Evolutionary conservation across 1,140 invertebrate species (phyloP).

Genomic region (Eumaeus atala): DNA sequence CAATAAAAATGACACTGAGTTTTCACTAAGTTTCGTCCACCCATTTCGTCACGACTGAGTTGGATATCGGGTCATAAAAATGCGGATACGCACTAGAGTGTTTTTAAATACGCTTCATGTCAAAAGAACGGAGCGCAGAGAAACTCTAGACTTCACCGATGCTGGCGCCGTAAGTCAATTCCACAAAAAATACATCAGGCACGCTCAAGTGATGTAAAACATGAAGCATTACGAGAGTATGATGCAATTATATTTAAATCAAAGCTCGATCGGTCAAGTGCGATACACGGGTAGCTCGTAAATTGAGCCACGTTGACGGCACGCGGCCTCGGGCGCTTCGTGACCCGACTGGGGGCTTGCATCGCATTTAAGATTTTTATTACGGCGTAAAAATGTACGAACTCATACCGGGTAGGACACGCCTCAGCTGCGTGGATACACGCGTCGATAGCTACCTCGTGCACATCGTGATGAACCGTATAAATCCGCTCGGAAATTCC

Average conservation of each 20-base stretch:
- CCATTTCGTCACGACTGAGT: too few species aligned
- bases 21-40: too few species aligned
- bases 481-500: conserved; percentile 33
- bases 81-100: too few species aligned
- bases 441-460: conserved; percentile 57
- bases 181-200: not conserved
- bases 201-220: conserved; percentile 2
- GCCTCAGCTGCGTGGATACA: conserved; percentile 60
- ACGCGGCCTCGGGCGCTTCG: conserved; percentile 49
- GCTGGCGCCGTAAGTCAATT: too few species aligned
- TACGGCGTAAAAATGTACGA: conserved; percentile 63
- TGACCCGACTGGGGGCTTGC: conserved; percentile 55
- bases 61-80: too few species aligned
- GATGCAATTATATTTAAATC: conserved; percentile 36
- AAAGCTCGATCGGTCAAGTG: conserved; percentile 31
- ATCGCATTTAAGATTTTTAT: conserved; percentile 65
- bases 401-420: conserved; percentile 47
- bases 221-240: conserved; percentile 1
- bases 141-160: too few species aligned
- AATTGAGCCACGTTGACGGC: conserved; percentile 54
- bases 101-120: too few species aligned
- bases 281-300: conserved; percentile 46
- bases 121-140: too few species aligned
- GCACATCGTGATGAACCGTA: conserved; percentile 39
- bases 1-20: too few species aligned